phyloP scores from a whole-genome alignment of 2,113 vertebrate species.

The Tachysurus vachellii region DNA sequence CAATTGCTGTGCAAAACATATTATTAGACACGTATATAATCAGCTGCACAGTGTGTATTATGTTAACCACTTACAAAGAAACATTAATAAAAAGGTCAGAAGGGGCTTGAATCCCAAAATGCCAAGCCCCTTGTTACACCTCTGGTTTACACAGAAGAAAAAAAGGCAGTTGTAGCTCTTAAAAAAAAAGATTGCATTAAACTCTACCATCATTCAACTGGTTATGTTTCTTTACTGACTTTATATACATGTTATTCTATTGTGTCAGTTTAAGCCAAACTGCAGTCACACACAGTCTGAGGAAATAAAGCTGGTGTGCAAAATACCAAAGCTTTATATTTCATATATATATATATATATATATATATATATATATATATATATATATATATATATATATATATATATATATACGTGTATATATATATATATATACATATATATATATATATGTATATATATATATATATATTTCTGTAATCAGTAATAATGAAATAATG shows the following conservation, averaged over 20 bases:
- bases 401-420: too few relatives aligned
- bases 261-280: not conserved
- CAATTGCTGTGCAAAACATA: not conserved
- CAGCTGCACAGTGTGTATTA: not conserved
- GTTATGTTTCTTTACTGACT: not conserved
- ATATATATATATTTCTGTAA: not conserved
- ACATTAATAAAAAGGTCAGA: not conserved
- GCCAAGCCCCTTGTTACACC: not conserved
- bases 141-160: not conserved
- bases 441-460: too few relatives aligned
- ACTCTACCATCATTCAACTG: not conserved
- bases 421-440: too few relatives aligned
- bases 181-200: not conserved
- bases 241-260: not conserved
- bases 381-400: too few relatives aligned
- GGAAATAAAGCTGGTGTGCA: not conserved
- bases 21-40: constrained; percentile 13
- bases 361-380: too few relatives aligned
- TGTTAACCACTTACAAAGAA: not conserved
- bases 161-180: not conserved
- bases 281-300: not conserved
- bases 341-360: too few relatives aligned
- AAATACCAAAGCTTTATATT: not conserved
- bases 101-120: not conserved
- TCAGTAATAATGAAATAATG: not conserved